Evolutionary conservation across 2,113 vertebrate genomes (phyloP).

Genomic region (Ploceus nigricollis): DNA sequence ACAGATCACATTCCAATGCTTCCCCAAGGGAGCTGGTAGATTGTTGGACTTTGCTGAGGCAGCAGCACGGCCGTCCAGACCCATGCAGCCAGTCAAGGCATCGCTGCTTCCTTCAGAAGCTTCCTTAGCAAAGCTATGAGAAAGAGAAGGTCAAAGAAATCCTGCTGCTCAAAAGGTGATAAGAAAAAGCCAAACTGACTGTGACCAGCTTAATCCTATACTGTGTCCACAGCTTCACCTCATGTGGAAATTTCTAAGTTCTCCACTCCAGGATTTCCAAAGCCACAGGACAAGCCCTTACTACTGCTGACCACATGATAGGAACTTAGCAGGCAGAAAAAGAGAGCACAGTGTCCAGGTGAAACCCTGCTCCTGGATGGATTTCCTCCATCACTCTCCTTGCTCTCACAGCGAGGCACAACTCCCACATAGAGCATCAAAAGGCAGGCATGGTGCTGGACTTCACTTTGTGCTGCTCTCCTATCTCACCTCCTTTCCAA

Average conservation of each 20-base stretch:
- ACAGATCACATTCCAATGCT: not conserved
- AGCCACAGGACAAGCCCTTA: not conserved
- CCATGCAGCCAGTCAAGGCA: not conserved
- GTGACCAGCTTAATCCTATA: not conserved
- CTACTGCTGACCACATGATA: fast-evolving
- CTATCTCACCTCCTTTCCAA: not conserved
- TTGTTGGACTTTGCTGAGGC: not conserved
- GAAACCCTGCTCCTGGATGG: not conserved
- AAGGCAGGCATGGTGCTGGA: fast-evolving
- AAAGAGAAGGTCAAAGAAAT: not conserved
- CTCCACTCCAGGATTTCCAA: not conserved
- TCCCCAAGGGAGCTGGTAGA: not conserved
- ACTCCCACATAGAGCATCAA: not conserved
- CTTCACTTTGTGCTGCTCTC: not conserved
- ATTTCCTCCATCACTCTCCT: not conserved
- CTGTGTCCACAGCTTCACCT: not conserved
- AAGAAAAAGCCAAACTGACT: not conserved
- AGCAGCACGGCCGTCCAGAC: not conserved
- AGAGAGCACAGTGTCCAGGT: not conserved
- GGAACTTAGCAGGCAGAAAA: not conserved
- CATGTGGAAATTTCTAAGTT: not conserved
- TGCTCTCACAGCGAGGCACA: fast-evolving
- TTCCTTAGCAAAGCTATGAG: not conserved
- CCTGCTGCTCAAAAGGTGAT: not conserved
- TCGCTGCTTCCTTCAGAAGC: not conserved